Evolutionary conservation across 2,888 invertebrate genomes (phyloP).

Genomic region (Melipona bicolor): DNA sequence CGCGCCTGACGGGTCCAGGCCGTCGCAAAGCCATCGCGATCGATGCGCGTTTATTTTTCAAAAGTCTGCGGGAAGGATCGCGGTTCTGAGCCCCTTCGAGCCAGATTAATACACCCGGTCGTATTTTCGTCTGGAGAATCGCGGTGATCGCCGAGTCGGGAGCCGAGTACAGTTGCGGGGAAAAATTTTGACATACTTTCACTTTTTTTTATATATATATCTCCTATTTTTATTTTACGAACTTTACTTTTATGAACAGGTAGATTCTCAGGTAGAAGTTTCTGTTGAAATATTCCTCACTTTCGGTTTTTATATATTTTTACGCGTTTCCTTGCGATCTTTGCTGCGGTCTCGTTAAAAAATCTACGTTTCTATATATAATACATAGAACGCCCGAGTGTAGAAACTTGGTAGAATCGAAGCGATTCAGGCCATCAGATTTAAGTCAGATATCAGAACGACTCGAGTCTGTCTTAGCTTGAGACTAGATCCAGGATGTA

Average conservation of each 20-base stretch:
- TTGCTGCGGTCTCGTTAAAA: too few relatives aligned
- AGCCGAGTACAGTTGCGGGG: too few relatives aligned
- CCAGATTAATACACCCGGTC: constrained; percentile 28
- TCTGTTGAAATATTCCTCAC: too few relatives aligned
- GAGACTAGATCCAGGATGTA: background rate
- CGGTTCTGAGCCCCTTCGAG: background rate
- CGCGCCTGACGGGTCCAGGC: background rate
- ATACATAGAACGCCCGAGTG: too few relatives aligned
- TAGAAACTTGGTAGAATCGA: too few relatives aligned
- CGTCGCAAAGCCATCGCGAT: constrained; percentile 29
- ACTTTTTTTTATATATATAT: background rate
- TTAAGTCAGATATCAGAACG: constrained; percentile 11
- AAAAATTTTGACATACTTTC: too few relatives aligned
- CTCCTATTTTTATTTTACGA: too few relatives aligned
- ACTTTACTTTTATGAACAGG: too few relatives aligned
- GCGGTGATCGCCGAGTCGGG: background rate
- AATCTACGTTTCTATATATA: too few relatives aligned
- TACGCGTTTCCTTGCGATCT: too few relatives aligned
- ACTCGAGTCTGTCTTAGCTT: constrained; percentile 1
- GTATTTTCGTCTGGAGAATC: background rate
- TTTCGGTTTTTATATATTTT: too few relatives aligned
- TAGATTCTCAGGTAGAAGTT: too few relatives aligned
- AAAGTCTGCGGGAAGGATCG: background rate
- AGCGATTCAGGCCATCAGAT: constrained; percentile 6
- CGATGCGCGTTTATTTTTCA: constrained; percentile 49